Base-by-base conservation (phyloP, 2,888 invertebrate genomes). In the Physocephala rufipes region DNA sequence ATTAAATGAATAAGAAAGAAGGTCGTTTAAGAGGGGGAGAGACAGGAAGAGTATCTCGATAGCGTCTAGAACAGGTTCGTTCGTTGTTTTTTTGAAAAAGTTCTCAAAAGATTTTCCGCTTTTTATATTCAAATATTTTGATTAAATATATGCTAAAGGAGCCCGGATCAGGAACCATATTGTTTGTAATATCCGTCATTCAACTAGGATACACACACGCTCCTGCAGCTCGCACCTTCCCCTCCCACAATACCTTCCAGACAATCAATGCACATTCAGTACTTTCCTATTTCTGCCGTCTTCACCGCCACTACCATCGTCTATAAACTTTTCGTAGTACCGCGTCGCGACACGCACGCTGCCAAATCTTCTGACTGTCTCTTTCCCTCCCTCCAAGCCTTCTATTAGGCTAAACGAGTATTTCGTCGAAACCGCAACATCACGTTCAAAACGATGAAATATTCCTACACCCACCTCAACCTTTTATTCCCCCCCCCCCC, bases 231-330 rank as follows among this genome's bases (percentile, higher is more conserved):
- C 21, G 36, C 36, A 7, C 36, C 9, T 4, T 36, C 4, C 36
- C 9, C 4, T 4, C 36, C 36, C 9, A 9, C 9, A 36, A 4
- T 36, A 36, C 36, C 36, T 9, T 36, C 36, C 9, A 36, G 5
- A n/a, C n/a, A n/a, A n/a, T n/a, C 49, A 67, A 30, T 70, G 66
- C 63, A 65, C 68, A 67, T 69, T 71, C 71, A 71, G 70, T 19
- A n/a, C 64, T 43, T 67, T 62, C 45, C 36, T 51, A 69, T 66
- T 43, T 21, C 55, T 55, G 43, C 43, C 45, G 12, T 67, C 65
- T 55, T 72, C 69, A 21, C n/a, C 68, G 19, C 19, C 53, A 71
- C 65, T 59, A 64, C 47, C 43, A n/a, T n/a, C n/a, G n/a, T n/a
- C n/a, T n/a, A n/a, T n/a, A n/a, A n/a, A n/a, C n/a, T n/a, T n/a